Conservation (phyloP, 2,113 vertebrate genomes). For the Paradisaea rubra region DNA sequence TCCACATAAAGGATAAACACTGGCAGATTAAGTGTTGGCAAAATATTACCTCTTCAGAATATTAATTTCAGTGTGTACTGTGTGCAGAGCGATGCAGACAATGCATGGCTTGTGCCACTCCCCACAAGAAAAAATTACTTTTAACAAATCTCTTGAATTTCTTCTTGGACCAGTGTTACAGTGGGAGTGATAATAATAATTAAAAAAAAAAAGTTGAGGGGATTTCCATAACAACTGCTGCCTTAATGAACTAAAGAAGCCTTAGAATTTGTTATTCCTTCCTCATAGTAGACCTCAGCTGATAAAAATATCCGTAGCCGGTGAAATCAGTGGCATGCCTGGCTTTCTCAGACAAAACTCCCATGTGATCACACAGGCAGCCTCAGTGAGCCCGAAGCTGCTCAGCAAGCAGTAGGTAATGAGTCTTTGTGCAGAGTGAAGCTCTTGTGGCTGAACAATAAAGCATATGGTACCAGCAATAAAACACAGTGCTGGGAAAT, state of each 20-base stretch:
- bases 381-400: slow-evolving; percentile 86
- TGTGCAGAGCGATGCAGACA: slow-evolving; percentile 30
- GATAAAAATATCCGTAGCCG: slow-evolving; percentile 92
- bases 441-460: slow-evolving; percentile 88
- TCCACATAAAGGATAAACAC: slow-evolving; percentile 21
- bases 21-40: slow-evolving; percentile 55
- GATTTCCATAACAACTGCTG: slow-evolving; percentile 62
- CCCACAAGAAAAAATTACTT: slow-evolving; percentile 26
- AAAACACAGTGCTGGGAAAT: slow-evolving; percentile 82
- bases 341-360: slow-evolving; percentile 86
- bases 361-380: slow-evolving; percentile 93
- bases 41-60: slow-evolving; percentile 43
- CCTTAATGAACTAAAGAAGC: slow-evolving; percentile 65
- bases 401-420: slow-evolving; percentile 92
- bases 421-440: slow-evolving; percentile 94
- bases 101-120: slow-evolving; percentile 14
- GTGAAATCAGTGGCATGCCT: slow-evolving; percentile 86
- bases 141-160: slow-evolving; percentile 37
- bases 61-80: slow-evolving; percentile 33
- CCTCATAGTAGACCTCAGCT: slow-evolving; percentile 78
- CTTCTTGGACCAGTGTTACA: neutral
- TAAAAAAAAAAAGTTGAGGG: neutral
- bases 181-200: neutral
- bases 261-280: slow-evolving; percentile 69
- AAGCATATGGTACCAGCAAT: slow-evolving; percentile 88